Evolutionary conservation across 2,888 invertebrate species (phyloP).

Genomic region (Luperina testacea): DNA sequence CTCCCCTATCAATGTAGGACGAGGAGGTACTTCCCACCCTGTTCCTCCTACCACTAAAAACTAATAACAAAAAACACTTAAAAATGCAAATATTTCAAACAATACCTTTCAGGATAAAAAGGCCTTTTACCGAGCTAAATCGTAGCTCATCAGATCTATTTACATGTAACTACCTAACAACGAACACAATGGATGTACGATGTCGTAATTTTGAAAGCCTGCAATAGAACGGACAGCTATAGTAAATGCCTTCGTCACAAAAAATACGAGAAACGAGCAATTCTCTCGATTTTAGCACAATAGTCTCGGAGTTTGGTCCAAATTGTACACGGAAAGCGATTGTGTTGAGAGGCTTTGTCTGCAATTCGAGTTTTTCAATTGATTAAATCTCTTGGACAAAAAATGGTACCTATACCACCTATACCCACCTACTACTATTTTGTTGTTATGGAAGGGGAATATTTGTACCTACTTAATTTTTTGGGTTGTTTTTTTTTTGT

Average conservation of each 20-base stretch:
- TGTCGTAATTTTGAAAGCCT: conserved; percentile 53
- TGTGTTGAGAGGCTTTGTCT: not conserved
- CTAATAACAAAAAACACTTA: not conserved
- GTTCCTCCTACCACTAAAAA: no score
- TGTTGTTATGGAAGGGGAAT: no score
- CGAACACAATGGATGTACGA: conserved; percentile 33
- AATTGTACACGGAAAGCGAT: conserved; percentile 2
- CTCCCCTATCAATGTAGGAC: no score
- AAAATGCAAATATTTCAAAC: conserved; percentile 4
- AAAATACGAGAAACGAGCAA: conserved; percentile 71
- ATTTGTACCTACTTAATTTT: no score
- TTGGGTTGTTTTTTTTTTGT: no score
- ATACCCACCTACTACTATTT: no score
- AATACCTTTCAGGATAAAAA: not conserved
- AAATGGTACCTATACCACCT: not conserved
- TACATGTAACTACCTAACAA: conserved; percentile 28
- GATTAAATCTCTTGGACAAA: not conserved
- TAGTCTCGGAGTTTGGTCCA: conserved; percentile 55
- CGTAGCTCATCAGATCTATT: conserved; percentile 17
- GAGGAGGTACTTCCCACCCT: no score
- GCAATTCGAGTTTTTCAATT: not conserved
- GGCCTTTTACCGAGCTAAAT: conserved; percentile 11
- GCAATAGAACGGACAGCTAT: conserved; percentile 51
- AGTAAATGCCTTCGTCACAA: conserved; percentile 71
- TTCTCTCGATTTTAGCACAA: conserved; percentile 74